Evolutionary conservation across 2,797 vertebrate species (phyloP).

Genomic region (Morus bassanus): DNA sequence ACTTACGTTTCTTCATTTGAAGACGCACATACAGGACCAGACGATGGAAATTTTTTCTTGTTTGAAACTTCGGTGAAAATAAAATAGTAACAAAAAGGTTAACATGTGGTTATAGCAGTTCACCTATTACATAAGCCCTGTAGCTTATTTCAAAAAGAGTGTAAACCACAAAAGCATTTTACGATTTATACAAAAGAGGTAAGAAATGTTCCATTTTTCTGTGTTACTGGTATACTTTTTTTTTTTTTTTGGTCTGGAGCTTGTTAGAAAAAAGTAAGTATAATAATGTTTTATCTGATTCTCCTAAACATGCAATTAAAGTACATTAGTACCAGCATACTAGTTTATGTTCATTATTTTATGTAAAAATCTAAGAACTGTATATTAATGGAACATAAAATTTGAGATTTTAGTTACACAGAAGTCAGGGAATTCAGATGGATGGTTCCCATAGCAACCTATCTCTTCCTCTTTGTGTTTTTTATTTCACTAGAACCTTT

Average conservation of each 20-base stretch:
- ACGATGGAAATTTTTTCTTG: neutral
- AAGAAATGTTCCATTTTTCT: slow-evolving; percentile 16
- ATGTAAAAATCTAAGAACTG: slow-evolving; percentile 19
- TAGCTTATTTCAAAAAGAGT: slow-evolving; percentile 4
- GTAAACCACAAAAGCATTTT: slow-evolving; percentile 25
- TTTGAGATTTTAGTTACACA: slow-evolving; percentile 39
- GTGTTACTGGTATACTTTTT: neutral
- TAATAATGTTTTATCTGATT: slow-evolving; percentile 18
- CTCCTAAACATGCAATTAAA: slow-evolving; percentile 37
- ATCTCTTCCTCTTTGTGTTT: slow-evolving; percentile 45
- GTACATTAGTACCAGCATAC: slow-evolving; percentile 13
- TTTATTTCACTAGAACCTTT: slow-evolving; percentile 47
- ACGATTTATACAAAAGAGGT: slow-evolving; percentile 10
- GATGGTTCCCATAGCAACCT: slow-evolving; percentile 58
- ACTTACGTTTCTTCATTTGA: neutral
- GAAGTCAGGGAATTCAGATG: slow-evolving; percentile 23
- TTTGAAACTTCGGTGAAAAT: neutral
- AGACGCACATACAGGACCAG: neutral
- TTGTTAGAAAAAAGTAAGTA: slow-evolving; percentile 1
- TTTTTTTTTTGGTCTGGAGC: neutral
- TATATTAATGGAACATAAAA: slow-evolving; percentile 34
- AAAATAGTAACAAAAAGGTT: slow-evolving; percentile 12
- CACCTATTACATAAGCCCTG: neutral
- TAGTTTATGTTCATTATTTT: slow-evolving; percentile 29
- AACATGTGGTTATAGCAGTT: slow-evolving; percentile 1